These are phyloP conservation scores for Podabrus alpinus DNA, from an alignment of 2,888 invertebrate genomes.

Conservation along the genomic window DNA sequence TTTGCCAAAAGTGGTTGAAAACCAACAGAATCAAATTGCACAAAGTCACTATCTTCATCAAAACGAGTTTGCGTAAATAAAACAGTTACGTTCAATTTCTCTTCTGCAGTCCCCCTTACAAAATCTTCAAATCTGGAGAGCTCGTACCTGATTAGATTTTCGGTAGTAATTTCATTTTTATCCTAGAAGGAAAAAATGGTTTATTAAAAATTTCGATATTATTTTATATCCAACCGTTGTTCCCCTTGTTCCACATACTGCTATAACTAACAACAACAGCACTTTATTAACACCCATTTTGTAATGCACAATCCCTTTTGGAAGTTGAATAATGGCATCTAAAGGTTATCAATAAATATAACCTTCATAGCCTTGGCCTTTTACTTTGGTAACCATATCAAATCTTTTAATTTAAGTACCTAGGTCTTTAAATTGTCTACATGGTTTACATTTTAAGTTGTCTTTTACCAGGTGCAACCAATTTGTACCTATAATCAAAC, in stretches of 20 bases:
- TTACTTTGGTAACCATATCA: not conserved
- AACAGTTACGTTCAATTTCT: not conserved
- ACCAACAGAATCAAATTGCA: not conserved
- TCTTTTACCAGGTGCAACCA: too few species aligned
- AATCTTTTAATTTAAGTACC: not conserved
- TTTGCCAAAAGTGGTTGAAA: not conserved
- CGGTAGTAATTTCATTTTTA: not conserved
- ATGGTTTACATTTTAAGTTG: too few species aligned
- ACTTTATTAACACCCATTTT: not conserved
- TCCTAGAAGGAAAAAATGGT: not conserved
- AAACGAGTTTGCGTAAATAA: not conserved
- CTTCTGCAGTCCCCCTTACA: too few species aligned
- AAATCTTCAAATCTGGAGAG: not conserved
- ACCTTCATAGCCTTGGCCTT: not conserved
- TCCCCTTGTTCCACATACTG: not conserved
- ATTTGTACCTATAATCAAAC: too few species aligned
- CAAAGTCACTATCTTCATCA: not conserved
- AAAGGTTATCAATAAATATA: not conserved
- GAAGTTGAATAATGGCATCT: not conserved
- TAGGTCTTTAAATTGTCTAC: not conserved
- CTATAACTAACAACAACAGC: not conserved
- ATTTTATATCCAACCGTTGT: not conserved
- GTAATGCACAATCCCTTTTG: not conserved
- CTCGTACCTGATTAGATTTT: not conserved
- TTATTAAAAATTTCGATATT: not conserved